A percentile compares a stretch with the other conserved stretches of the same genome.
Conservation (phyloP, 2,888 invertebrate species). For the Erpobdella octoculata region DNA sequence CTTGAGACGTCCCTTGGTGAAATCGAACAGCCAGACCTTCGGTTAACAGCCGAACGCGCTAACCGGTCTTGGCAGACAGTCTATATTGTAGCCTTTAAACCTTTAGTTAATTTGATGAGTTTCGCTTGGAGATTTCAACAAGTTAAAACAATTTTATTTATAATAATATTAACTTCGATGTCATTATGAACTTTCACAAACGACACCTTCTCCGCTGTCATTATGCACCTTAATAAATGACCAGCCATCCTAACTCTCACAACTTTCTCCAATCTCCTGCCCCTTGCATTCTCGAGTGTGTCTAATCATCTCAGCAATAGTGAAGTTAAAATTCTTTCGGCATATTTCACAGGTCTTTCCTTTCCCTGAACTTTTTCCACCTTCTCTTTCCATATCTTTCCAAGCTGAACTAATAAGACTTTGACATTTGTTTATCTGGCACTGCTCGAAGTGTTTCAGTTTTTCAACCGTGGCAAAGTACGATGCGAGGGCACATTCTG, state of each 20-base stretch:
- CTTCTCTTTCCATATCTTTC: neutral
- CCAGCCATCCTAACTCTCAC: no score
- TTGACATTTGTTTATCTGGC: neutral
- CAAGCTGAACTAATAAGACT: neutral
- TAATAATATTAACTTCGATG: neutral
- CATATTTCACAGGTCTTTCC: neutral
- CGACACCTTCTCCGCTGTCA: neutral
- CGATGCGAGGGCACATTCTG: conserved; percentile 62
- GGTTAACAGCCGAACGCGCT: neutral
- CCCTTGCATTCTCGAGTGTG: neutral
- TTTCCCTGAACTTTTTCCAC: neutral
- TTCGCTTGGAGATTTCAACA: neutral
- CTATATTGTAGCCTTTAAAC: neutral
- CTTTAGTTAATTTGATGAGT: neutral
- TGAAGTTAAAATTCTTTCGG: neutral
- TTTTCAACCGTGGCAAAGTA: neutral
- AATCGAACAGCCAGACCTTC: no score
- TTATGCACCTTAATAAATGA: neutral
- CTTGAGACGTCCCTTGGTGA: no score
- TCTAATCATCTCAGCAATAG: neutral
- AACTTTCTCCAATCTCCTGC: neutral
- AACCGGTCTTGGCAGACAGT: neutral
- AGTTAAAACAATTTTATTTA: neutral
- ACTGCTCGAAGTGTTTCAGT: neutral
- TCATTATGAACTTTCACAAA: neutral